phyloP scores from a whole-genome alignment of 2,888 invertebrate genomes.

The Pachymerium ferrugineum region DNA sequence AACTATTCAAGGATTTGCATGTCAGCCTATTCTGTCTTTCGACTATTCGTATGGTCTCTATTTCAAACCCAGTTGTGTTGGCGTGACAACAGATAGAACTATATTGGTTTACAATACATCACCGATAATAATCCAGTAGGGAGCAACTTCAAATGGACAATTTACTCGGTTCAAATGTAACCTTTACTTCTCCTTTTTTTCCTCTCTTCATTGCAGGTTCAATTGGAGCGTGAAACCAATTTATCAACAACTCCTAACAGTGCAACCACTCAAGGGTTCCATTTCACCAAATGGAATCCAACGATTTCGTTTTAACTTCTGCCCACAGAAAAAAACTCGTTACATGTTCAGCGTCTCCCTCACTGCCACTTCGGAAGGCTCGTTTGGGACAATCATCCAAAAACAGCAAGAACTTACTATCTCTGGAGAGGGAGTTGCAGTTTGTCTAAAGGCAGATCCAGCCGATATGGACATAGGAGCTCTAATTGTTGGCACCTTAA shows the following conservation, averaged over 20 bases:
- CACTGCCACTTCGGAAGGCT: neutral
- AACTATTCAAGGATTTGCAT: neutral
- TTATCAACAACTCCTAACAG: neutral
- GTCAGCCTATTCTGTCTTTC: neutral
- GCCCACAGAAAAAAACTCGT: neutral
- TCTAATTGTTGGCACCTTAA: neutral
- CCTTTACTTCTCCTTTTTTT: neutral
- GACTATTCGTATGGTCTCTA: neutral
- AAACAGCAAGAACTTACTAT: neutral
- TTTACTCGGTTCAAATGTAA: neutral
- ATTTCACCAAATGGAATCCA: neutral
- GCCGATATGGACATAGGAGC: neutral
- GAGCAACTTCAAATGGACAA: neutral
- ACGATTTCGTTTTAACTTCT: neutral
- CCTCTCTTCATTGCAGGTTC: too few relatives aligned
- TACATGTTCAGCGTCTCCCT: neutral
- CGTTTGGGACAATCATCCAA: neutral
- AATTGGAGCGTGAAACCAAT: neutral
- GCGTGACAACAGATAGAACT: neutral
- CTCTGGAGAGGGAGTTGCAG: neutral
- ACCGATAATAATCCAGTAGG: neutral
- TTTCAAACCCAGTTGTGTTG: slow-evolving; percentile 1
- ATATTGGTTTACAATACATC: neutral
- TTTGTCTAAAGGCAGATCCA: neutral
- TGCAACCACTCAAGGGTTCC: neutral